Base-by-base conservation (phyloP, 64 coral and sea anemone genomes). In the Acropora tenuis region DNA sequence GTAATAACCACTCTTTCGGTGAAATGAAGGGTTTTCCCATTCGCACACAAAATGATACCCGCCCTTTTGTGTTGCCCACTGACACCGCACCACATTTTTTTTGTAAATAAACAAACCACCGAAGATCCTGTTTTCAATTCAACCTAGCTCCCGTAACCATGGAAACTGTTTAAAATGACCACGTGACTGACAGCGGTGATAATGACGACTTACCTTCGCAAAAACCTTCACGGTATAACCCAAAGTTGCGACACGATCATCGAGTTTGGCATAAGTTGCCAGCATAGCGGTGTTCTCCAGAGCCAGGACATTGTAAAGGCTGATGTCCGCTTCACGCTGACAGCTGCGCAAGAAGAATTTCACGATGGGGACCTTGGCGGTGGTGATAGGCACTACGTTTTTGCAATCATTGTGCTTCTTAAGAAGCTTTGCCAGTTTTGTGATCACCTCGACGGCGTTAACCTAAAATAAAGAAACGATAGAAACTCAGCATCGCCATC, bases 281-380 rank as follows among this genome's bases (percentile, higher is more conserved):
- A 99, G 46, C 84, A 99, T 55, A 42, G 71, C 83, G 4, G 97
- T 96, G 79, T 99, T 99, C 74, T 95, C 94, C 71, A 99, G 57
- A 2, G 97, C 97, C 8, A 99, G 78, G 6, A 83, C 89, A 65
- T 99, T 99, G 52, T 99, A 99, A 67, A 99, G 46, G 66, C 97
- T 99, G 48, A 99, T 99, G 76, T 99, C 97, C 8, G 94, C 97
- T 80, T 99, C 97, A 67, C 79, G 58, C 9, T 94, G 84, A 8
- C 80, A 89, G 52, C 91, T 93, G 6, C 84, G 94, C 46, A 99
- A 18, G 79, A 80, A 99, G 61, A 99, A 96, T 84, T 99, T 99
- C 10, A 99, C 97, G 60, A 99, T 99, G 65, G 97, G 97, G 47
- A 99, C 95, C 86, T 99, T 99, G 42, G 97, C 97, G n/a, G 94